Percentiles rank a stretch among this genome's conserved stretches.
Evolutionary conservation across 2,113 vertebrate genomes (phyloP).

Genomic region (Nothobranchius kuhntae): DNA sequence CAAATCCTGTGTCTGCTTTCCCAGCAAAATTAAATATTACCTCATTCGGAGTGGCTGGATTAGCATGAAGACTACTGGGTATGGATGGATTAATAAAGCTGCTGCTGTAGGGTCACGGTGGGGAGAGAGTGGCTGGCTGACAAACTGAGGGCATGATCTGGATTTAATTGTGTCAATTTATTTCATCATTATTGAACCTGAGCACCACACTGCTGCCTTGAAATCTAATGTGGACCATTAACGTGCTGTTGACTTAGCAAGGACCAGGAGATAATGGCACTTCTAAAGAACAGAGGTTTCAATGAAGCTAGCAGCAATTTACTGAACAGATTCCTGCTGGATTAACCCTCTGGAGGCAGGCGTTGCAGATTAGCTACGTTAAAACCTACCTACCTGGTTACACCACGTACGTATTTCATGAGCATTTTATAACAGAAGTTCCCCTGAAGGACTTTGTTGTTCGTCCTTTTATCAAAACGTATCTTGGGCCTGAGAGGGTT

Average conservation of each 20-base stretch:
- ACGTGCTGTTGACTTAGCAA: constrained; percentile 12
- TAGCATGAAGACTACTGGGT: constrained; percentile 31
- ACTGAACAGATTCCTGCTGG: background rate
- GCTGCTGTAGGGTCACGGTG: constrained; percentile 24
- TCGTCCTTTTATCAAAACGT: too few relatives aligned
- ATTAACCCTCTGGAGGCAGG: background rate
- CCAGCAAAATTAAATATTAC: constrained; percentile 36
- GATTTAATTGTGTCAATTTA: constrained; percentile 52
- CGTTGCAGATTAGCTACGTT: too few relatives aligned
- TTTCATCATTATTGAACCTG: constrained; percentile 39
- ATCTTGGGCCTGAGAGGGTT: too few relatives aligned
- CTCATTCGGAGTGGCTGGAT: constrained; percentile 17
- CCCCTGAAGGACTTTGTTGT: too few relatives aligned
- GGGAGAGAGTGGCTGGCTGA: constrained; percentile 12
- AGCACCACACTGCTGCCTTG: constrained; percentile 8
- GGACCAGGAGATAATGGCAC: background rate
- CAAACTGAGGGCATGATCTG: constrained; percentile 19
- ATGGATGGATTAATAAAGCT: constrained; percentile 51
- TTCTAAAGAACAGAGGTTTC: constrained; percentile 6
- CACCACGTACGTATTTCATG: too few relatives aligned
- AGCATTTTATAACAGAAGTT: too few relatives aligned
- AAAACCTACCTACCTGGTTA: too few relatives aligned
- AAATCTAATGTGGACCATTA: constrained; percentile 13
- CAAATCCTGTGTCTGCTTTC: constrained; percentile 23
- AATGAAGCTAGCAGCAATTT: background rate